These are phyloP conservation scores for Gerris lacustris DNA, from an alignment of 2,888 invertebrate genomes.

Conservation along the genomic window DNA sequence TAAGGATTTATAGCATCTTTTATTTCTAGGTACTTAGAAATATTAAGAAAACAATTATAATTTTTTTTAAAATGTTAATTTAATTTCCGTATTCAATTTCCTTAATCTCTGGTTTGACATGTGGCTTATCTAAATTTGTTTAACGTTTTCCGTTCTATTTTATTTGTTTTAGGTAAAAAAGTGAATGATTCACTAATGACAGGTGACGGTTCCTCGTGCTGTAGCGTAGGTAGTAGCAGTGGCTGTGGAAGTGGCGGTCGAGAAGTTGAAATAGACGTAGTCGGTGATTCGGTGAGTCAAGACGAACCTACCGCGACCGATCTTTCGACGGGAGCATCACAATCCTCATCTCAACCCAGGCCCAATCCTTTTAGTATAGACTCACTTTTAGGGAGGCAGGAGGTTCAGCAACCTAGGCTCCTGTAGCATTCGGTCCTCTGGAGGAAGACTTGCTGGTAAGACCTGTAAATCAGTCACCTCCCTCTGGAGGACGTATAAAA, in stretches of 20 bases:
- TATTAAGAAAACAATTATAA: too few species aligned
- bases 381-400: slow-evolving; percentile 58
- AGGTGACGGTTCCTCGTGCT: slow-evolving; percentile 24
- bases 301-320: slow-evolving; percentile 30
- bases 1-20: too few species aligned
- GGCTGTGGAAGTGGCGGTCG: slow-evolving; percentile 39
- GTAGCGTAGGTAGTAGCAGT: slow-evolving; percentile 46
- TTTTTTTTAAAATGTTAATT: too few species aligned
- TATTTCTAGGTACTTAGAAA: too few species aligned
- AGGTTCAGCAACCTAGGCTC: neutral
- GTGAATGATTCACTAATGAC: slow-evolving; percentile 15
- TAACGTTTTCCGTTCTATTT: neutral
- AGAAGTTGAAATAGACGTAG: slow-evolving; percentile 59
- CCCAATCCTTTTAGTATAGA: slow-evolving; percentile 83
- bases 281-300: slow-evolving; percentile 61
- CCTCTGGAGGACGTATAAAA: neutral
- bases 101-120: too few species aligned
- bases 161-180: slow-evolving; percentile 20
- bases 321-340: slow-evolving; percentile 18
- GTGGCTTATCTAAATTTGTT: too few species aligned
- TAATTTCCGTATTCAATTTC: too few species aligned
- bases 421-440: neutral
- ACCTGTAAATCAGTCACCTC: neutral
- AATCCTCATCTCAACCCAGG: slow-evolving; percentile 44
- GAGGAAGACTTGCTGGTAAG: slow-evolving; percentile 3